phyloP scores from a whole-genome alignment of 2,797 vertebrate species.

The Linurgus olivaceus region DNA sequence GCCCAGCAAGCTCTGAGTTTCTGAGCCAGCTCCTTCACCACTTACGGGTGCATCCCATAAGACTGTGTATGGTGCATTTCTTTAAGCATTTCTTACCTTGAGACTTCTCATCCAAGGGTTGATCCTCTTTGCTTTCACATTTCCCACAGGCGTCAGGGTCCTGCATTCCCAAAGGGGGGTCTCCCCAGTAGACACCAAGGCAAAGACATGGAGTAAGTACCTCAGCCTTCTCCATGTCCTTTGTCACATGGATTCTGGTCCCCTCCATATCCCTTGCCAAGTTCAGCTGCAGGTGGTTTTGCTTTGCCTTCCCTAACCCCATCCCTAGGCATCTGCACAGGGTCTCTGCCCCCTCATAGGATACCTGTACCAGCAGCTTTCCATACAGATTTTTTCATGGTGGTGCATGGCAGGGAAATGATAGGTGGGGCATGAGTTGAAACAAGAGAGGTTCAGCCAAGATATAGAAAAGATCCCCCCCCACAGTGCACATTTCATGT shows the following conservation, averaged over 20 bases:
- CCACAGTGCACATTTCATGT: accelerated
- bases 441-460: not conserved
- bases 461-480: not conserved
- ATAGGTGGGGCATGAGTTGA: not conserved
- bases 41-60: accelerated
- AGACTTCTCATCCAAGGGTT: not conserved
- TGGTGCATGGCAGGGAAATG: accelerated
- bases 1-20: not conserved
- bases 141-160: not conserved
- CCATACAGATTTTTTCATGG: not conserved
- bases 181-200: not conserved
- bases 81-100: not conserved
- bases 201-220: not conserved
- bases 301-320: not conserved
- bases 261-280: not conserved
- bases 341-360: not conserved
- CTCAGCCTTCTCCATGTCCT: not conserved
- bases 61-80: not conserved
- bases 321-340: not conserved
- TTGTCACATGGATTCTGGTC: not conserved
- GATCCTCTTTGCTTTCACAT: not conserved
- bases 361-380: not conserved
- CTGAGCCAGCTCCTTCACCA: not conserved
- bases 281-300: not conserved
- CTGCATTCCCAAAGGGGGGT: too few relatives aligned